Conservation (phyloP, 2,113 vertebrate species). For the Burhinus oedicnemus region DNA sequence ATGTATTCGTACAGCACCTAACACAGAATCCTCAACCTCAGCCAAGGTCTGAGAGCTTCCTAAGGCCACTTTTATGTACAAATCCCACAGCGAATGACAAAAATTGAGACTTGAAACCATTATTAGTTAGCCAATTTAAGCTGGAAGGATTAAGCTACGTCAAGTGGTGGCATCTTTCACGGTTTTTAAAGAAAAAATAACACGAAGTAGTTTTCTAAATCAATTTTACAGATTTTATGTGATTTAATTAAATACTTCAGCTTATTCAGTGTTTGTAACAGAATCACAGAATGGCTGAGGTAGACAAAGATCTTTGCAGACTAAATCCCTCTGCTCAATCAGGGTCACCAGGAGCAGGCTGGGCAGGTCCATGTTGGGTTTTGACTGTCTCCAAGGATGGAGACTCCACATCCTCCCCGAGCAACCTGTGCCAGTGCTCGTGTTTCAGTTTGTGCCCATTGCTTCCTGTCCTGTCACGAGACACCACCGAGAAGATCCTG, state of each 20-base stretch:
- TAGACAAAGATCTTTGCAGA: neutral
- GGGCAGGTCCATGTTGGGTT: neutral
- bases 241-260: neutral
- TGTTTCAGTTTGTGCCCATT: neutral
- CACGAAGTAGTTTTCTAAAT: neutral
- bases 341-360: neutral
- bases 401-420: neutral
- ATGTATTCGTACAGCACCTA: neutral
- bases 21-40: neutral
- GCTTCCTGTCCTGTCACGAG: neutral
- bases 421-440: neutral
- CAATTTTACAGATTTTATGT: neutral
- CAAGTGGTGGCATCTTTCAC: neutral
- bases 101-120: neutral
- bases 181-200: neutral
- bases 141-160: neutral
- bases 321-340: neutral
- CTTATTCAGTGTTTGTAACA: neutral
- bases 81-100: neutral
- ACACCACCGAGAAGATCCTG: neutral
- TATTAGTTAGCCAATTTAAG: neutral
- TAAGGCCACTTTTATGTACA: rapidly evolving
- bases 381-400: neutral
- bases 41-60: neutral
- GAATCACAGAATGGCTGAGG: neutral